Conservation (phyloP, 1,140 invertebrate genomes). For the Bradysia coprophila region DNA sequence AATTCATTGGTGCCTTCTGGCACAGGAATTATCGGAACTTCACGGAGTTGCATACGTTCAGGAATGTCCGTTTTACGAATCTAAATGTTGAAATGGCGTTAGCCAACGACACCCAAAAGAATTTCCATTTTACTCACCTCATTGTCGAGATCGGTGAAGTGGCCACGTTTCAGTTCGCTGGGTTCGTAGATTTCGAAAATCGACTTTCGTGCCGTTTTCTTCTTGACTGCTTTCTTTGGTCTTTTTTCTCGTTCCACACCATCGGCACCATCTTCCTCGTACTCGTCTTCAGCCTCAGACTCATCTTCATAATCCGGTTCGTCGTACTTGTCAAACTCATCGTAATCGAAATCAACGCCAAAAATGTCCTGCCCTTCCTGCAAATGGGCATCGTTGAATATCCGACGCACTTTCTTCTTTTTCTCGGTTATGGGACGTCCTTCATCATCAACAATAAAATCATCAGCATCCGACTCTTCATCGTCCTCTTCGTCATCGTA, state of each 20-base stretch:
- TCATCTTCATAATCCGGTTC: constrained; percentile 76
- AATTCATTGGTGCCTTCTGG: constrained; percentile 72
- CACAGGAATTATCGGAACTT: constrained; percentile 67
- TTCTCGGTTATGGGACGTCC: constrained; percentile 77
- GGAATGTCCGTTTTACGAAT: constrained; percentile 78
- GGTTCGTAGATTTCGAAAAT: constrained; percentile 96
- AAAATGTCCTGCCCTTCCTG: constrained; percentile 99
- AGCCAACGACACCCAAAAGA: neutral
- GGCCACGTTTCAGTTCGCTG: constrained; percentile 86
- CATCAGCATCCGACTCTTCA: constrained; percentile 75
- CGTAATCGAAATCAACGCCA: constrained; percentile 96
- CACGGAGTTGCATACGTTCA: constrained; percentile 80
- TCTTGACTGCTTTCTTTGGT: constrained; percentile 52
- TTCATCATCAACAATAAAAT: constrained; percentile 96
- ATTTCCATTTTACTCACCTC: constrained; percentile 36
- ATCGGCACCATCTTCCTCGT: constrained; percentile 49
- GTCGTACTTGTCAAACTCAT: constrained; percentile 81
- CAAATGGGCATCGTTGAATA: constrained; percentile 39
- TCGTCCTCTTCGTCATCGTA: constrained; percentile 62
- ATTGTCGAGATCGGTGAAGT: constrained; percentile 89
- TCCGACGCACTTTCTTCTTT: constrained; percentile 48
- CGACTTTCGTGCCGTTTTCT: constrained; percentile 68
- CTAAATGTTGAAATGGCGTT: constrained; percentile 13
- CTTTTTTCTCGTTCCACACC: constrained; percentile 29
- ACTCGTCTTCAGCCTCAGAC: constrained; percentile 56